phyloP scores from a whole-genome alignment of 2,113 vertebrate species.

The Chlorodrepanis virens region DNA sequence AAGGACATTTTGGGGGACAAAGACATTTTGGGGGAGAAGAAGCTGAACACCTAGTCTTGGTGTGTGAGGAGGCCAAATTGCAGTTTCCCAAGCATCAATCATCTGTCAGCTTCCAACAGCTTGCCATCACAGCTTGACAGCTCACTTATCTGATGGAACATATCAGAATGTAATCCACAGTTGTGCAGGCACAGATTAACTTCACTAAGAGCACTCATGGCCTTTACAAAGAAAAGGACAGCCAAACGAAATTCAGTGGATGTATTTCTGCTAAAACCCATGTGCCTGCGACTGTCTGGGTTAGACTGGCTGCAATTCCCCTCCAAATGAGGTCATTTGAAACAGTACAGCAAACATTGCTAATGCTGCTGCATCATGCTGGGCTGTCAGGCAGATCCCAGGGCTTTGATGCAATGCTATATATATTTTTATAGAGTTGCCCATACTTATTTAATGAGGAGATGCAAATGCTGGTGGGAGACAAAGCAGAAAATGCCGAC shows the following conservation, averaged over 20 bases:
- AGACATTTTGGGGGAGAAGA: background rate
- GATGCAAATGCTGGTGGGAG: background rate
- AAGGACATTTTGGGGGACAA: background rate
- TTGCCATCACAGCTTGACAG: background rate
- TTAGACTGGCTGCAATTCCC: background rate
- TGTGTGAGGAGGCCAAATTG: background rate
- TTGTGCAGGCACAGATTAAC: background rate
- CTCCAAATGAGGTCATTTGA: conserved; percentile 9
- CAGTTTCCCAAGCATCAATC: background rate
- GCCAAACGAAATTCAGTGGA: background rate
- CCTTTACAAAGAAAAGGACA: background rate
- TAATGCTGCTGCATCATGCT: conserved; percentile 43
- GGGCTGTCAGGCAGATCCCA: conserved; percentile 26
- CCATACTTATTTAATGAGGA: conserved; percentile 17
- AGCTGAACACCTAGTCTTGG: background rate
- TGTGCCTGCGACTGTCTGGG: conserved; percentile 36
- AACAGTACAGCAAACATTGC: background rate
- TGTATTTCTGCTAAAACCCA: background rate
- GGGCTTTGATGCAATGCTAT: background rate
- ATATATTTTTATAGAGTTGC: background rate
- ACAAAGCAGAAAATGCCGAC: conserved; percentile 56
- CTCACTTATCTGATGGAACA: background rate
- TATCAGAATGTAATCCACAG: background rate
- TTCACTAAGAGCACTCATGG: background rate
- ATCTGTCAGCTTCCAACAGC: background rate